Conservation (phyloP, 2,888 invertebrate species). For the Oithona nana region DNA sequence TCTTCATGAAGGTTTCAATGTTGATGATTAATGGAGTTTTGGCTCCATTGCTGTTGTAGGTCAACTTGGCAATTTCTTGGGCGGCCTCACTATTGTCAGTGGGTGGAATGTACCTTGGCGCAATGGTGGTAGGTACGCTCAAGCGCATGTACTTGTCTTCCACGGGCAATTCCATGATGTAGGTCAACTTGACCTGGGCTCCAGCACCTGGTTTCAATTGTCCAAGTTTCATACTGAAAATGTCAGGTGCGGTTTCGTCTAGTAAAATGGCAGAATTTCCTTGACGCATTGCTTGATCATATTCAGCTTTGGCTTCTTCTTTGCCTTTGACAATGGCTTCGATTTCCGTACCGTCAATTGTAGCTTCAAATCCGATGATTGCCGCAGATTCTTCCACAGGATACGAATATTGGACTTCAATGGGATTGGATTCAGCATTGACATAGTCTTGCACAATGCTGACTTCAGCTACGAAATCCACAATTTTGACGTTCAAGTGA, state of each 20-base stretch:
- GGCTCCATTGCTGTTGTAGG: slow-evolving; percentile 1
- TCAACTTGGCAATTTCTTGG: neutral
- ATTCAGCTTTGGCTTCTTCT: slow-evolving; percentile 27
- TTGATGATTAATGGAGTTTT: slow-evolving; percentile 21
- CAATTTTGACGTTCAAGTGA: neutral
- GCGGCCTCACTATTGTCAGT: neutral
- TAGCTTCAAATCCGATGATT: slow-evolving; percentile 31
- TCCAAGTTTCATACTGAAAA: slow-evolving; percentile 10
- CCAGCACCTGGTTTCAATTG: neutral
- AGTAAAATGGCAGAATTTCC: slow-evolving; percentile 32
- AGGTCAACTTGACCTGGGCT: neutral
- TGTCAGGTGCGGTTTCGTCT: slow-evolving; percentile 28
- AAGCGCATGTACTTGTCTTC: neutral
- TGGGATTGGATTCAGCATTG: neutral
- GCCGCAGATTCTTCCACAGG: slow-evolving; percentile 22
- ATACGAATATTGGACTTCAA: neutral
- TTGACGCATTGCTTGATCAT: slow-evolving; percentile 28
- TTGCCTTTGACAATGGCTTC: slow-evolving; percentile 30
- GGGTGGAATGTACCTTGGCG: slow-evolving; percentile 6
- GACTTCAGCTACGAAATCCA: slow-evolving; percentile 11
- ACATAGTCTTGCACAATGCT: slow-evolving; percentile 4
- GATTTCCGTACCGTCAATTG: slow-evolving; percentile 29
- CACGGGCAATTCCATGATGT: slow-evolving; percentile 2
- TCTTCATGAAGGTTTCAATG: slow-evolving; percentile 21
- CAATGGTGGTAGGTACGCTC: slow-evolving; percentile 8